phyloP scores from a whole-genome alignment of 2,888 invertebrate species.

The Spisula solida region DNA sequence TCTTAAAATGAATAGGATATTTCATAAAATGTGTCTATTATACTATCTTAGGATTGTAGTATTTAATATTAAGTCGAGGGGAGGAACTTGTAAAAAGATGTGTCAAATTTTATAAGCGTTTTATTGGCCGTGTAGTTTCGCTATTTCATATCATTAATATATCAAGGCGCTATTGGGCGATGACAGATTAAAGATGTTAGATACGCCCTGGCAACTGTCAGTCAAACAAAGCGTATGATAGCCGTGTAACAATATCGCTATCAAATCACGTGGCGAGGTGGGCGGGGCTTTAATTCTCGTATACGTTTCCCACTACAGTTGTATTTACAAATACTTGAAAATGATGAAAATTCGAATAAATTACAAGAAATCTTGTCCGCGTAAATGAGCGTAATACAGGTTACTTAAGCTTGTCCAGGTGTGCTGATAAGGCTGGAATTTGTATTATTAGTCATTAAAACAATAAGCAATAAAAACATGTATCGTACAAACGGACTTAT shows the following conservation, averaged over 20 bases:
- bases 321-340: slow-evolving; percentile 63
- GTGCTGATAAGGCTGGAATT: slow-evolving; percentile 39
- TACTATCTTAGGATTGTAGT: slow-evolving; percentile 66
- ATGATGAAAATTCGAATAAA: slow-evolving; percentile 49
- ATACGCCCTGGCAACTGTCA: slow-evolving; percentile 63
- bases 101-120: slow-evolving; percentile 75
- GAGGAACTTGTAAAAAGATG: slow-evolving; percentile 72
- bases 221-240: slow-evolving; percentile 47
- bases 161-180: slow-evolving; percentile 76
- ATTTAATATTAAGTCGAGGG: slow-evolving; percentile 74
- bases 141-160: slow-evolving; percentile 65
- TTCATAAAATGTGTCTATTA: slow-evolving; percentile 62
- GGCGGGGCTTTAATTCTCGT: slow-evolving; percentile 42
- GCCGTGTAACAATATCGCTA: not conserved
- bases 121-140: slow-evolving; percentile 69
- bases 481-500: slow-evolving; percentile 6
- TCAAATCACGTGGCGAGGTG: slow-evolving; percentile 44
- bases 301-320: slow-evolving; percentile 6
- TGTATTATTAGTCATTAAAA: slow-evolving; percentile 43
- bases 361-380: slow-evolving; percentile 44
- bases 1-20: slow-evolving; percentile 60
- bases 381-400: slow-evolving; percentile 47
- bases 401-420: slow-evolving; percentile 48
- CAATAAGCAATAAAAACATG: slow-evolving; percentile 22
- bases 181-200: slow-evolving; percentile 67